A percentile compares a stretch with the other conserved stretches of the same genome.
These are phyloP conservation scores for Serinus canaria DNA, from an alignment of 2,113 vertebrate genomes.

Conservation along the genomic window DNA sequence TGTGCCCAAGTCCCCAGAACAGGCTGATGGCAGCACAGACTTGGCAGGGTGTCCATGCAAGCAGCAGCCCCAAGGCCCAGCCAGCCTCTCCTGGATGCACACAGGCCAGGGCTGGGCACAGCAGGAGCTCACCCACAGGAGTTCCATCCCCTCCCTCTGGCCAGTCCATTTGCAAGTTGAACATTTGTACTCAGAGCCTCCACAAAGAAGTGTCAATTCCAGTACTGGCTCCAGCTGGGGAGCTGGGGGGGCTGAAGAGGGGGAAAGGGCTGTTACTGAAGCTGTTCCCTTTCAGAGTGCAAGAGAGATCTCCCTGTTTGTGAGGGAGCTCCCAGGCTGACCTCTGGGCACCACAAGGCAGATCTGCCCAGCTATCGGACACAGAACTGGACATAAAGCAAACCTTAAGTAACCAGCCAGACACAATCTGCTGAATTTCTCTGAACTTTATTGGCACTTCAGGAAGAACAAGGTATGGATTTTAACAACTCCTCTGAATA, in stretches of 20 bases:
- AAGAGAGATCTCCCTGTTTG: background rate
- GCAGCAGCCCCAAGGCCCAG: background rate
- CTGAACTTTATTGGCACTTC: slow-evolving; percentile 82
- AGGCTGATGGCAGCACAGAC: background rate
- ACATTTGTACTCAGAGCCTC: background rate
- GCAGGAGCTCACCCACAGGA: background rate
- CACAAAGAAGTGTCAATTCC: background rate
- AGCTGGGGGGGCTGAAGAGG: background rate
- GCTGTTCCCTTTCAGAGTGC: background rate
- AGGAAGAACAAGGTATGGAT: slow-evolving; percentile 66
- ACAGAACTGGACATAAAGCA: background rate
- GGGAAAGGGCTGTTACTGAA: background rate
- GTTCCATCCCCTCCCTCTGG: background rate
- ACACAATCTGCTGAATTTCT: slow-evolving; percentile 52
- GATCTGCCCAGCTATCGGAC: background rate
- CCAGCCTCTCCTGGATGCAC: background rate
- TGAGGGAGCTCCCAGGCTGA: rapidly evolving
- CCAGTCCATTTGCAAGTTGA: background rate
- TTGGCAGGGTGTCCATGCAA: rapidly evolving
- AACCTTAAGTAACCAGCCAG: slow-evolving; percentile 30
- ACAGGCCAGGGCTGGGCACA: rapidly evolving
- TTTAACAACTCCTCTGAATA: slow-evolving; percentile 66
- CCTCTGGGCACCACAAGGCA: background rate
- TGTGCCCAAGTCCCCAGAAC: rapidly evolving
- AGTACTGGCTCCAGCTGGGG: background rate